A percentile compares a stretch with the other conserved stretches of the same genome.
These are phyloP conservation scores for Catharus ustulatus DNA, from an alignment of 2,797 vertebrate genomes.

Conservation along the genomic window DNA sequence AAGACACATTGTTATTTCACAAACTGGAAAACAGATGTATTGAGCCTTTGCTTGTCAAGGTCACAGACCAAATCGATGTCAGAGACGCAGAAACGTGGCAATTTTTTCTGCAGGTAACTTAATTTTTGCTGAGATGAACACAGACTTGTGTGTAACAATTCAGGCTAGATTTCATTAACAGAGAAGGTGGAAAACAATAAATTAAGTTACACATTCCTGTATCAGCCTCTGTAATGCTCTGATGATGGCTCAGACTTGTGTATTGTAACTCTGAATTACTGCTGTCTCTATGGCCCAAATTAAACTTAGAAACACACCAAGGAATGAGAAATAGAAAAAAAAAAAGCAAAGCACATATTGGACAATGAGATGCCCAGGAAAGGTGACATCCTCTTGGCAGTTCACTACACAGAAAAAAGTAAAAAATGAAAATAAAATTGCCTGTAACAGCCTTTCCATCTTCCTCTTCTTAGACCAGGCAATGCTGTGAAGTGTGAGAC, in stretches of 20 bases:
- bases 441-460: background rate
- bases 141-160: background rate
- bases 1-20: conserved; percentile 19
- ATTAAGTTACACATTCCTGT: background rate
- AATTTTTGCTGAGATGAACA: background rate
- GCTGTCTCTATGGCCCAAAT: background rate
- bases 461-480: background rate
- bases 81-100: background rate
- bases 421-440: background rate
- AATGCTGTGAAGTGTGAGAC: background rate
- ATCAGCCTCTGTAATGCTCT: background rate
- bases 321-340: background rate
- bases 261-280: background rate
- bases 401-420: background rate
- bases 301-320: background rate
- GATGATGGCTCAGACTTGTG: background rate
- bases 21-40: background rate
- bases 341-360: background rate
- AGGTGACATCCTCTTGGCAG: background rate
- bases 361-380: background rate
- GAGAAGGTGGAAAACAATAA: background rate
- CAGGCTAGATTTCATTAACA: background rate
- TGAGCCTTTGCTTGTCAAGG: conserved; percentile 44
- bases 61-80: background rate
- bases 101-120: conserved; percentile 6